These are phyloP conservation scores for Spheniscus humboldti DNA, from an alignment of 2,797 vertebrate genomes.

Conservation along the genomic window DNA sequence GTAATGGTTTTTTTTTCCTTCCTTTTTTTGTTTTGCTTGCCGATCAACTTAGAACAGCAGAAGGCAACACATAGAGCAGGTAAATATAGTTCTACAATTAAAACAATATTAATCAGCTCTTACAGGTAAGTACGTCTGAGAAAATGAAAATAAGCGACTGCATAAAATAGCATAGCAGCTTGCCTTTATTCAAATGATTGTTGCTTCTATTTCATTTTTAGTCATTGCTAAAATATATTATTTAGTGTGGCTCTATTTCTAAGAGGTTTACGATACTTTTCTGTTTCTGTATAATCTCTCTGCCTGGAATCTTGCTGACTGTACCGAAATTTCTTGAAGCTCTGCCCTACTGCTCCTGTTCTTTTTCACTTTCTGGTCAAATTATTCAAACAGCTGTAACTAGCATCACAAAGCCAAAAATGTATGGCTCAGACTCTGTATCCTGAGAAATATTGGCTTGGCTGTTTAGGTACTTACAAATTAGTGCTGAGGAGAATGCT, in stretches of 20 bases:
- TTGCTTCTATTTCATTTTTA: background rate
- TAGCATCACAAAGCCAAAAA: background rate
- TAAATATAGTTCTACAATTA: background rate
- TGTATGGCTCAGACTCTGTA: no score
- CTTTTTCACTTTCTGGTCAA: background rate
- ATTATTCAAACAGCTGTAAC: background rate
- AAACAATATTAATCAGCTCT: background rate
- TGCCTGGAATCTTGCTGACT: background rate
- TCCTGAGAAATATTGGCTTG: background rate
- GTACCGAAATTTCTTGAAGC: background rate
- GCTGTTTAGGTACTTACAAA: background rate
- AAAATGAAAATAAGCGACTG: background rate
- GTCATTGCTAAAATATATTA: background rate
- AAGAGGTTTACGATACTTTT: background rate
- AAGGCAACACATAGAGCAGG: rapidly evolving
- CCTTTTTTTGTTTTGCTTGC: background rate
- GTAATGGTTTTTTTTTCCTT: background rate
- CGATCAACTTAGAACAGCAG: background rate
- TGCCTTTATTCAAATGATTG: background rate
- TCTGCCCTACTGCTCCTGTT: background rate
- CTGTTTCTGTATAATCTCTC: background rate
- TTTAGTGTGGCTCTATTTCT: background rate
- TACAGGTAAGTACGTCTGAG: background rate
- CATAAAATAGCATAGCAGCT: background rate
- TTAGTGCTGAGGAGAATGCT: background rate